phyloP scores from a whole-genome alignment of 2,113 vertebrate species.

The Rana temporaria region DNA sequence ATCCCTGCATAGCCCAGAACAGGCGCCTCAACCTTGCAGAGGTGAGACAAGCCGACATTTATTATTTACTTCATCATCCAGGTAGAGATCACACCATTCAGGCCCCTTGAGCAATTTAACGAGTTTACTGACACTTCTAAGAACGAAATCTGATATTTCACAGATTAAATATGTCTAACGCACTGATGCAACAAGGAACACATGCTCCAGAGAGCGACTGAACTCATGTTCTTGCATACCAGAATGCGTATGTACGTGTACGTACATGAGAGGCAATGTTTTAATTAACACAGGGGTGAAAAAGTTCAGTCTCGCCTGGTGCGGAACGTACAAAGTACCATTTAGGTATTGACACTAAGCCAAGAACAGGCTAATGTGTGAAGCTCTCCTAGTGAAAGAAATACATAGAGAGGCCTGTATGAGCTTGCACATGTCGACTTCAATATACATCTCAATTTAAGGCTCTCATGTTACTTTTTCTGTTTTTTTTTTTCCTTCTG shows the following conservation, averaged over 20 bases:
- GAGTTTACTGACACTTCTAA: slow-evolving; percentile 6
- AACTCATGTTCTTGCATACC: slow-evolving; percentile 20
- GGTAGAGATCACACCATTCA: background rate
- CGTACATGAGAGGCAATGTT: slow-evolving; percentile 48
- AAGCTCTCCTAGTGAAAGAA: slow-evolving; percentile 27
- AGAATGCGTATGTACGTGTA: slow-evolving; percentile 42
- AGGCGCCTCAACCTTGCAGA: background rate
- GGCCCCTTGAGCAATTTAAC: slow-evolving; percentile 27
- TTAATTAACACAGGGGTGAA: slow-evolving; percentile 55
- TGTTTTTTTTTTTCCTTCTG: slow-evolving; percentile 50
- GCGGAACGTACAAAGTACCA: slow-evolving; percentile 30
- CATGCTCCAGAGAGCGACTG: background rate
- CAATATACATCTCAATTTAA: slow-evolving; percentile 17
- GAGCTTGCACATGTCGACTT: slow-evolving; percentile 49
- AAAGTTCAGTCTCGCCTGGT: slow-evolving; percentile 47
- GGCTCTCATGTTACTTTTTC: slow-evolving; percentile 35
- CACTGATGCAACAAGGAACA: background rate
- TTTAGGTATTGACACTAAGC: slow-evolving; percentile 49
- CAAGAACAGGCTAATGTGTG: slow-evolving; percentile 46
- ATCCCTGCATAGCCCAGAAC: background rate
- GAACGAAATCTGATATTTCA: slow-evolving; percentile 36
- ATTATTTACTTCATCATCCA: background rate
- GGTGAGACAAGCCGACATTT: background rate
- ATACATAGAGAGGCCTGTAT: slow-evolving; percentile 48
- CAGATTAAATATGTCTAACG: slow-evolving; percentile 29